phyloP scores from a whole-genome alignment of 1,140 invertebrate genomes.

The Trachymyrmex cornetzi region DNA sequence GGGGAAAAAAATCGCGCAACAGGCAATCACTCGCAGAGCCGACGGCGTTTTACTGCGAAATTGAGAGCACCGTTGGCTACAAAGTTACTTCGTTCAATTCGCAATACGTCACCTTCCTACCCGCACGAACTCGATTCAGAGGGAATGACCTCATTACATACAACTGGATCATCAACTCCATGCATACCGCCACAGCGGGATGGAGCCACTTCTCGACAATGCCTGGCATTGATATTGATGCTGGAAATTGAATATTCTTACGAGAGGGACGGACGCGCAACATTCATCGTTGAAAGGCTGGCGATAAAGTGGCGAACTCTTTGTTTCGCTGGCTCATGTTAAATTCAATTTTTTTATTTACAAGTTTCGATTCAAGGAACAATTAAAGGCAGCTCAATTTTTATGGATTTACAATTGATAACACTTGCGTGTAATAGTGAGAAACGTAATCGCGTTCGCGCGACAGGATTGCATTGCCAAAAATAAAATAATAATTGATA shows the following conservation, averaged over 20 bases:
- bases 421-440: not conserved
- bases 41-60: slow-evolving; percentile 62
- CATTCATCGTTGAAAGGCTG: slow-evolving; percentile 28
- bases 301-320: slow-evolving; percentile 42
- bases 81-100: slow-evolving; percentile 73
- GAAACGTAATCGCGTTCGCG: not conserved
- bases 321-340: not conserved
- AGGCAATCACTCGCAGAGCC: slow-evolving; percentile 44
- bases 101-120: slow-evolving; percentile 71
- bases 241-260: slow-evolving; percentile 65
- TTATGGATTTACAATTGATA: not conserved
- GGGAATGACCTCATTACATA: slow-evolving; percentile 71
- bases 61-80: slow-evolving; percentile 69
- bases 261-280: slow-evolving; percentile 22
- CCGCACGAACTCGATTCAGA: slow-evolving; percentile 76
- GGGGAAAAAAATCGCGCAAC: slow-evolving; percentile 45
- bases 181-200: slow-evolving; percentile 9
- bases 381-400: not conserved
- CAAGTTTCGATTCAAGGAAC: not conserved
- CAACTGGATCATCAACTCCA: slow-evolving; percentile 70
- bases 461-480: not conserved
- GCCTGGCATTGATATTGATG: slow-evolving; percentile 56
- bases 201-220: slow-evolving; percentile 55
- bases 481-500: not conserved
- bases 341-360: slow-evolving; percentile 20